Evolutionary conservation across 2,888 invertebrate species (phyloP).

Genomic region (Onthophagus sagittarius): DNA sequence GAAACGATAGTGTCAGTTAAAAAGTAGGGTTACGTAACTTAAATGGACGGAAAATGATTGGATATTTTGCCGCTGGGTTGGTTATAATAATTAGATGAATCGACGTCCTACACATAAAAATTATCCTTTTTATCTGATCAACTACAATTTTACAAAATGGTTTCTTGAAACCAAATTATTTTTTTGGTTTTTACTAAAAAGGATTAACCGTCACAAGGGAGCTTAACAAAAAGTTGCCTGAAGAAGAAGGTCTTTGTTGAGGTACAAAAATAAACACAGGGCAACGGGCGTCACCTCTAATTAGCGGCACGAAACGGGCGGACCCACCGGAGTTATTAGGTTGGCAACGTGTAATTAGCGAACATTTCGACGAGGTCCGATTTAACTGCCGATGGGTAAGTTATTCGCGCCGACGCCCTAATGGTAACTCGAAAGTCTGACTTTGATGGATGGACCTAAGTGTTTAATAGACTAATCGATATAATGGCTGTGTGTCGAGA

Average conservation of each 20-base stretch:
- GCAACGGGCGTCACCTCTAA: conserved; percentile 3
- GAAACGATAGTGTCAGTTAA: too few species aligned
- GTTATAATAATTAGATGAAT: too few species aligned
- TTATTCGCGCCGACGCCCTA: conserved; percentile 32
- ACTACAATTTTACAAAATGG: too few species aligned
- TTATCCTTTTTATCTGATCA: too few species aligned
- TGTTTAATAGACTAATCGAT: conserved; percentile 54
- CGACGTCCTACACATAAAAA: too few species aligned
- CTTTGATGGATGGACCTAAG: conserved; percentile 52
- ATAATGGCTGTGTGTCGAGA: conserved; percentile 45
- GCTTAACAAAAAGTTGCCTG: background rate
- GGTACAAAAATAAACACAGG: conserved; percentile 8
- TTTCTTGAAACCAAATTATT: too few species aligned
- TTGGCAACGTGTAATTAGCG: conserved; percentile 11
- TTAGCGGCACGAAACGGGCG: conserved; percentile 9
- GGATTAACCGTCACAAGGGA: background rate
- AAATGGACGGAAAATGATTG: too few species aligned
- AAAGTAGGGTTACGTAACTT: too few species aligned
- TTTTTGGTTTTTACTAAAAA: background rate
- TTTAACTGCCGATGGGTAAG: conserved; percentile 34
- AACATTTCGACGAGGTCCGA: conserved; percentile 19
- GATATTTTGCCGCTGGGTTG: too few species aligned
- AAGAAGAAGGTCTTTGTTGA: background rate
- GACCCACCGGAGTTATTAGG: conserved; percentile 7
- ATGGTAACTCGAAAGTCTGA: conserved; percentile 39